A percentile compares a stretch with the other conserved stretches of the same genome.
These are phyloP conservation scores for Cuniculus paca DNA, from an alignment of 2,797 vertebrate genomes.

Conservation along the genomic window DNA sequence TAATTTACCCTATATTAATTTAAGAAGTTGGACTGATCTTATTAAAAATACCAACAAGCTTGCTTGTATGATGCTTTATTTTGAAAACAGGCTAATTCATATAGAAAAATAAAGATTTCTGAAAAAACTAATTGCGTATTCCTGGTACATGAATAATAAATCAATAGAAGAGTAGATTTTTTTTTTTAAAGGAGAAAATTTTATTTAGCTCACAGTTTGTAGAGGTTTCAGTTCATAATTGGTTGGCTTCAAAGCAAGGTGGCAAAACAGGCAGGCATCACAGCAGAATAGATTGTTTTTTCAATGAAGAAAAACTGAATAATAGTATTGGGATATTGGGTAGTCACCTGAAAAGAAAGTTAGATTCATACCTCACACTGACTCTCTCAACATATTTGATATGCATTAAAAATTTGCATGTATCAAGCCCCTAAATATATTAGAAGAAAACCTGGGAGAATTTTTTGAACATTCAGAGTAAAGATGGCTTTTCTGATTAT, in stretches of 20 bases:
- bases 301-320: background rate
- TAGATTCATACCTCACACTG: background rate
- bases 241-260: too few species aligned
- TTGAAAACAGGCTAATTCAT: constrained; percentile 32
- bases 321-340: background rate
- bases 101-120: background rate
- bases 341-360: background rate
- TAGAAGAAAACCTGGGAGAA: background rate
- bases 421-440: background rate
- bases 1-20: constrained; percentile 9
- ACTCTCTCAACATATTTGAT: background rate
- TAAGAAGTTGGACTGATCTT: background rate
- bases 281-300: background rate
- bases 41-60: background rate
- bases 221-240: too few species aligned
- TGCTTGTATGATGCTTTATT: constrained; percentile 37
- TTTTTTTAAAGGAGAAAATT: too few species aligned
- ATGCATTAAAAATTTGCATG: background rate
- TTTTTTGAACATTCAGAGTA: background rate
- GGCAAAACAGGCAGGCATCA: too few species aligned
- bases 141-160: background rate
- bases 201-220: too few species aligned
- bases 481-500: constrained; percentile 5
- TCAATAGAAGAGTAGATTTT: background rate
- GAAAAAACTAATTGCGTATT: background rate